Evolutionary conservation across 2,888 invertebrate species (phyloP), one percentile per base, ranked within the genome.

Genomic region (Apamea monoglypha): DNA sequence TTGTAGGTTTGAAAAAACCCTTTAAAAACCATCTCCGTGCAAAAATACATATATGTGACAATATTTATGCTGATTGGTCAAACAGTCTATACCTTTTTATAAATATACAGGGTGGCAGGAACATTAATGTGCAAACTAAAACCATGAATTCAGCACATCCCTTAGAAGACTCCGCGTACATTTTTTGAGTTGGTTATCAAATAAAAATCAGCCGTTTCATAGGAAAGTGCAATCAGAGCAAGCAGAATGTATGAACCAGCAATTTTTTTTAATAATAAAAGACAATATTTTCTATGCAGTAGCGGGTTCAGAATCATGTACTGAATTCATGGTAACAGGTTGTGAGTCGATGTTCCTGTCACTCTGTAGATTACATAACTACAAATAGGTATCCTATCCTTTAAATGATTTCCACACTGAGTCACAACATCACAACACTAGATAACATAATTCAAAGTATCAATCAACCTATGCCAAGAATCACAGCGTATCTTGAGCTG

Each of bases 401-500:
- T n/a, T 44, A 36, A 53, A 32, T 47, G 32, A 36, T 47, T n/a
- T 75, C 47, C 10, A 29, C 21, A 36, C 18, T 64, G 25, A 36
- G 21, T 25, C n/a, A 47, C 7, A 56, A 61, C 14, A 63, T n/a
- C n/a, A n/a, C n/a, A n/a, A n/a, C 18, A 76, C 0, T 56, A 66
- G 59, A 75, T 53, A 76, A 67, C 14, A 59, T 29, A 36, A 50
- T 64, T 56, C 74, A 40, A n/a, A 59, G 76, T 76, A 75, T 74
- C 16, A 32, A 12, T 29, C 18, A 14, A 66, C n/a, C n/a, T 53
- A 6, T 32, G 18, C n/a, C 12, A 18, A 25, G 50, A 77, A 53
- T n/a, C 29, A 7, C 29, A 36, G 4, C 25, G 21, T 68, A 56
- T 61, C 36, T 21, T 56, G 32, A 40, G 25, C 32, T 66, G 79